Conservation (phyloP, 1,140 invertebrate species). For the Kradibia gibbosae region DNA sequence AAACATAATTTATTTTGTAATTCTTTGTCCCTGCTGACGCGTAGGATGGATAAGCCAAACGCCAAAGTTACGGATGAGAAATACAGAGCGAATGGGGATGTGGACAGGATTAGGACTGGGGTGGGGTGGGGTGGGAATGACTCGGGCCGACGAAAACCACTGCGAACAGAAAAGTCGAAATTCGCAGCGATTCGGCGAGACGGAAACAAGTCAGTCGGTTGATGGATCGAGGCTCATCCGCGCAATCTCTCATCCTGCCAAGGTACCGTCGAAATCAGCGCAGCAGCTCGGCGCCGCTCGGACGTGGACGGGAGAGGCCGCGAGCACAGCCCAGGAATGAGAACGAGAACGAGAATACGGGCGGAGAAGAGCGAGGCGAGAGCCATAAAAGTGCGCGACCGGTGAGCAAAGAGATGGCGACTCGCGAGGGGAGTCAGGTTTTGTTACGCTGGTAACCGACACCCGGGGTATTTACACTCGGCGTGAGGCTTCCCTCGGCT, state of each 20-base stretch:
- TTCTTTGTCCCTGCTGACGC: too few species aligned
- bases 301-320: background rate
- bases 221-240: background rate
- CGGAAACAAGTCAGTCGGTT: background rate
- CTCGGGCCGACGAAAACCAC: too few species aligned
- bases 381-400: constrained; percentile 44
- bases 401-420: constrained; percentile 31
- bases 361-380: background rate
- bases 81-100: too few species aligned
- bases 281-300: background rate
- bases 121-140: too few species aligned
- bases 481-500: constrained; percentile 19
- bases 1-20: too few species aligned
- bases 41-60: too few species aligned
- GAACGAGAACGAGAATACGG: background rate
- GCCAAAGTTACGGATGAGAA: too few species aligned
- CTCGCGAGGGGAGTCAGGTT: constrained; percentile 50
- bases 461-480: constrained; percentile 50
- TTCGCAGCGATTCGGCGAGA: background rate
- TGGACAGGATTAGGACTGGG: too few species aligned
- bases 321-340: background rate
- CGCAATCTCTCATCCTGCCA: background rate
- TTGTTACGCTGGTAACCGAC: constrained; percentile 47
- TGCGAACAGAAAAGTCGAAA: background rate
- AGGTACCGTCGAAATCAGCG: background rate